Evolutionary conservation across 2,888 invertebrate species (phyloP).

Genomic region (Barypeithes pellucidus): DNA sequence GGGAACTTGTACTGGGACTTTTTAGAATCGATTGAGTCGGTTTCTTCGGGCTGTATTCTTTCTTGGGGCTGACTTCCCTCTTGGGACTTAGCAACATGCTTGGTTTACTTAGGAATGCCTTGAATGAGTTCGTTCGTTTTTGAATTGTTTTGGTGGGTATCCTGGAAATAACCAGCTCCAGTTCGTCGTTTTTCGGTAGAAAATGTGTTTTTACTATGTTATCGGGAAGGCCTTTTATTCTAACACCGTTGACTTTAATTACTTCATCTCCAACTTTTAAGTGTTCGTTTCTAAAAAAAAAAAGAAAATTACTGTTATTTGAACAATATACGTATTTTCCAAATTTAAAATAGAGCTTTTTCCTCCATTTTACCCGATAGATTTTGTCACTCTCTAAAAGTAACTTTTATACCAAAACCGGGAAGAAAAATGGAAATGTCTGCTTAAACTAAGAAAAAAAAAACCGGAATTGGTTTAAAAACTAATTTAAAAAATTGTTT

Average conservation of each 20-base stretch:
- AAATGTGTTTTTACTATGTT: slow-evolving; percentile 74
- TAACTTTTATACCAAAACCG: neutral
- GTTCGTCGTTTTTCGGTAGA: slow-evolving; percentile 66
- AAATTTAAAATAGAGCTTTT: too few species aligned
- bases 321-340: too few species aligned
- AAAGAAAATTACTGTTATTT: neutral
- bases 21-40: neutral
- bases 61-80: slow-evolving; percentile 20
- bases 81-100: slow-evolving; percentile 26
- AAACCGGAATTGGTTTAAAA: neutral
- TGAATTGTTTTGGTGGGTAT: slow-evolving; percentile 35
- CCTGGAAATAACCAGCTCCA: slow-evolving; percentile 68
- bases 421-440: neutral
- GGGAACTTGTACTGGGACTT: slow-evolving; percentile 29
- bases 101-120: slow-evolving; percentile 39
- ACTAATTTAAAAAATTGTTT: too few species aligned
- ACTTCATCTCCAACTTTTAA: slow-evolving; percentile 91
- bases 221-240: slow-evolving; percentile 82
- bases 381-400: too few species aligned
- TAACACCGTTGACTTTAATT: slow-evolving; percentile 89
- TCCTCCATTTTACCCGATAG: too few species aligned
- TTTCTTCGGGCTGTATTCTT: neutral
- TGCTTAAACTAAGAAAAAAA: neutral
- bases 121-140: slow-evolving; percentile 55
- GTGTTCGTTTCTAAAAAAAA: slow-evolving; percentile 80